phyloP scores from a whole-genome alignment of 2,888 invertebrate genomes.

The Norana najaformis region DNA sequence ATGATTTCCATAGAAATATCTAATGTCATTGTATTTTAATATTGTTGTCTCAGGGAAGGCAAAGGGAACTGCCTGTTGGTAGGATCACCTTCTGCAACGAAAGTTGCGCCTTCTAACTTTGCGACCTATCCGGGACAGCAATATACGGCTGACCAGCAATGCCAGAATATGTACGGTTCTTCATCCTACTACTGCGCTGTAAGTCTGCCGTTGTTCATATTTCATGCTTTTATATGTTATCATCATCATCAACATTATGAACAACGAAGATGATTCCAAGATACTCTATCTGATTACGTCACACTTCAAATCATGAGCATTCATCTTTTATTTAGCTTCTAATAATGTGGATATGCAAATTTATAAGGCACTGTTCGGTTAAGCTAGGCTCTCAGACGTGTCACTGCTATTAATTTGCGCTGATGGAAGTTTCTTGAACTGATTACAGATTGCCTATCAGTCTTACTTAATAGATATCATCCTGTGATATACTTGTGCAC shows the following conservation, averaged over 20 bases:
- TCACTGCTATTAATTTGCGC: too few species aligned
- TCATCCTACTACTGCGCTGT: conserved; percentile 51
- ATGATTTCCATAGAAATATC: not conserved
- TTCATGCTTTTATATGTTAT: not conserved
- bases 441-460: too few species aligned
- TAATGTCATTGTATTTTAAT: not conserved
- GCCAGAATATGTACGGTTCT: conserved; percentile 49
- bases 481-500: too few species aligned
- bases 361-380: not conserved
- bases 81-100: not conserved
- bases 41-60: not conserved
- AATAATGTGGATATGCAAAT: too few species aligned
- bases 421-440: too few species aligned
- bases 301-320: too few species aligned
- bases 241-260: not conserved
- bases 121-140: conserved; percentile 47
- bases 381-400: not conserved
- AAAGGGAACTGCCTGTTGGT: conserved; percentile 22
- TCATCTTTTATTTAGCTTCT: too few species aligned
- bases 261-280: too few species aligned
- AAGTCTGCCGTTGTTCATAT: conserved; percentile 27
- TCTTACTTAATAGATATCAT: too few species aligned
- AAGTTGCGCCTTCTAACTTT: not conserved
- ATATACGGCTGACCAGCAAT: conserved; percentile 51
- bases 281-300: too few species aligned